Evolutionary conservation across 2,888 invertebrate species (phyloP).

Genomic region (Papilio protenor): DNA sequence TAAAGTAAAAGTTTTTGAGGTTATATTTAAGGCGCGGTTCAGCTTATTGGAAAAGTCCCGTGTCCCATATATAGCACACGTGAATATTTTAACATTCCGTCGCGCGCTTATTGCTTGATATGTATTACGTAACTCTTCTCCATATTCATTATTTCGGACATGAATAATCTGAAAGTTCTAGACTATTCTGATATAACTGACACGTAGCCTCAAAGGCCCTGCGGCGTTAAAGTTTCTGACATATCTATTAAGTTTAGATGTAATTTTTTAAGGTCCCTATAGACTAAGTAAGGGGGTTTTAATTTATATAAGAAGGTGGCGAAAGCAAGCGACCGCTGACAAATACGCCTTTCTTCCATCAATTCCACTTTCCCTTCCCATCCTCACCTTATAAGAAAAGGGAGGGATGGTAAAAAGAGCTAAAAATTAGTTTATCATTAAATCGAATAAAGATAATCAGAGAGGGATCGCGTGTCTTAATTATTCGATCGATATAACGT

Average conservation of each 20-base stretch:
- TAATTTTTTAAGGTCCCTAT: not conserved
- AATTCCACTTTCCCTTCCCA: too few relatives aligned
- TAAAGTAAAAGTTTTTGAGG: not conserved
- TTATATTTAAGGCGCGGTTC: not conserved
- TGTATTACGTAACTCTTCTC: constrained; percentile 24
- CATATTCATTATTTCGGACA: constrained; percentile 17
- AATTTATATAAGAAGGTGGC: too few relatives aligned
- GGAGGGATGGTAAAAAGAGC: not conserved
- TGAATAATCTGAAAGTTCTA: constrained; percentile 4
- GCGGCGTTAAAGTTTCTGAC: not conserved
- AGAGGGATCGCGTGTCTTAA: not conserved
- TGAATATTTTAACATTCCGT: constrained; percentile 20
- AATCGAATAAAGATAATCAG: not conserved
- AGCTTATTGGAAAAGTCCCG: constrained; percentile 11
- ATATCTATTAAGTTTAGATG: not conserved
- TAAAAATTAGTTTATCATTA: not conserved
- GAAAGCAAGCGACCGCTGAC: too few relatives aligned
- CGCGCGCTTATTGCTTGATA: constrained; percentile 8
- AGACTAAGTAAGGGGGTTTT: not conserved
- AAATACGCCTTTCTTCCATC: too few relatives aligned
- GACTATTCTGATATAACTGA: not conserved
- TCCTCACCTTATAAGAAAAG: not conserved
- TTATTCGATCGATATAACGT: not conserved
- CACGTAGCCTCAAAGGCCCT: not conserved
- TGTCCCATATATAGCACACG: not conserved